phyloP scores from a whole-genome alignment of 1,140 invertebrate species.

The Microplitis mediator region DNA sequence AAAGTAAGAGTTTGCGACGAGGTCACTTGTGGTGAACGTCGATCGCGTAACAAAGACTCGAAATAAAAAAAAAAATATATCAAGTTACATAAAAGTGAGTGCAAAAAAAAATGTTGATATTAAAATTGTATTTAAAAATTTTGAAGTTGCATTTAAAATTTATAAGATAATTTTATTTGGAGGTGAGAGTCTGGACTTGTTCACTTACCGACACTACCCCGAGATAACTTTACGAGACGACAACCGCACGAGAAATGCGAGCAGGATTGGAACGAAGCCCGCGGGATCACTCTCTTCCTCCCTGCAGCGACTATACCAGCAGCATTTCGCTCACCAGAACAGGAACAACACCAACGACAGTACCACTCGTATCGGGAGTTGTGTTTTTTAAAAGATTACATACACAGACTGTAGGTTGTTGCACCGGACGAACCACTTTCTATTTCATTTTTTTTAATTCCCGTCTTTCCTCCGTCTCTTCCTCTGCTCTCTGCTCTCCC shows the following conservation, averaged over 20 bases:
- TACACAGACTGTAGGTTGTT: conserved; percentile 52
- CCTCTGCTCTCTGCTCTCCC: conserved; percentile 10
- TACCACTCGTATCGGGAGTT: conserved; percentile 34
- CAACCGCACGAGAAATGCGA: conserved; percentile 65
- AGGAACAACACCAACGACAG: conserved; percentile 39
- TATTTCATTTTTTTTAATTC: conserved; percentile 53
- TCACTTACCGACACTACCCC: conserved; percentile 57
- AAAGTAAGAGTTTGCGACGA: not conserved
- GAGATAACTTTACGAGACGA: conserved; percentile 62
- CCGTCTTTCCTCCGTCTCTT: conserved; percentile 2
- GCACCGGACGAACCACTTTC: conserved; percentile 61
- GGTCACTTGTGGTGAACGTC: conserved; percentile 7
- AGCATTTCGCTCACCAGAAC: conserved; percentile 29
- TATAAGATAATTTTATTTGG: not conserved
- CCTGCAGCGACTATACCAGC: conserved; percentile 8
- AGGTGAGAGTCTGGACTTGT: not conserved
- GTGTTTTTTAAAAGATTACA: conserved; percentile 49
- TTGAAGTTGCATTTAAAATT: not conserved
- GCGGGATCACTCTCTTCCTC: conserved; percentile 44
- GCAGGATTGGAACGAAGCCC: conserved; percentile 49
- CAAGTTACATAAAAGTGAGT: not conserved
- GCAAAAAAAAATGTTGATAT: not conserved
- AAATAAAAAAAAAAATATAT: not conserved
- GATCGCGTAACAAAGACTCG: conserved; percentile 6
- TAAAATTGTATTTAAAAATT: not conserved